phyloP scores from a whole-genome alignment of 2,888 invertebrate genomes.

The Julus scandinavius region DNA sequence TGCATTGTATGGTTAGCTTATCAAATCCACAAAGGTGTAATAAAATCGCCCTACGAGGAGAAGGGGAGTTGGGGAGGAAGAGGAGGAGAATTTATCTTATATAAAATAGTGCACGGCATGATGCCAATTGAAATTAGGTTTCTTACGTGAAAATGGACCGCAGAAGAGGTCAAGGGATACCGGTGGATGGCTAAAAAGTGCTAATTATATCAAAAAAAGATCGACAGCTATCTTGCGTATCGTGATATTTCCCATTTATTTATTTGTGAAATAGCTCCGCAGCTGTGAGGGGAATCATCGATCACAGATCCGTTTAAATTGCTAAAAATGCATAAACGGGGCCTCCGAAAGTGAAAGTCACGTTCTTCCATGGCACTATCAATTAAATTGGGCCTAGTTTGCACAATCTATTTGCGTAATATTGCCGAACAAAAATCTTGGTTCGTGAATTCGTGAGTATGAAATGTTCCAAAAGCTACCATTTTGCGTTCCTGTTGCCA shows the following conservation, averaged over 20 bases:
- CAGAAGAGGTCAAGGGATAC: slow-evolving; percentile 38
- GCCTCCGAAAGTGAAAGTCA: slow-evolving; percentile 36
- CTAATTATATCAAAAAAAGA: slow-evolving; percentile 44
- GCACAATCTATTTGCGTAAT: background rate
- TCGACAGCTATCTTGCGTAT: slow-evolving; percentile 38
- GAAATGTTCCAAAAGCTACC: background rate
- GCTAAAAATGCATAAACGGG: slow-evolving; percentile 15
- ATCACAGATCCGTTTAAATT: slow-evolving; percentile 37
- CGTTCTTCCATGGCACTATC: slow-evolving; percentile 15
- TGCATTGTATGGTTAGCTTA: background rate
- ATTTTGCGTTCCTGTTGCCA: background rate
- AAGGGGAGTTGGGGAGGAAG: background rate
- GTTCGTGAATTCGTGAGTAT: background rate
- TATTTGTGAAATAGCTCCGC: slow-evolving; percentile 26
- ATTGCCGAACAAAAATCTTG: background rate
- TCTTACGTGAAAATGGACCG: background rate
- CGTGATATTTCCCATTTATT: slow-evolving; percentile 17
- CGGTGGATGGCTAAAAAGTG: slow-evolving; percentile 36
- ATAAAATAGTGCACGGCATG: slow-evolving; percentile 19
- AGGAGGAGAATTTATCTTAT: background rate
- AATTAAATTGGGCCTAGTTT: slow-evolving; percentile 15
- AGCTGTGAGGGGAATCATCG: slow-evolving; percentile 37
- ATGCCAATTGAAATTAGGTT: slow-evolving; percentile 24
- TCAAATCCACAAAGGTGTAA: background rate
- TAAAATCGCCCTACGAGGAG: background rate